Evolutionary conservation across 92 coral and sea anemone genomes (phyloP).

Genomic region (Paragorgia papillata): DNA sequence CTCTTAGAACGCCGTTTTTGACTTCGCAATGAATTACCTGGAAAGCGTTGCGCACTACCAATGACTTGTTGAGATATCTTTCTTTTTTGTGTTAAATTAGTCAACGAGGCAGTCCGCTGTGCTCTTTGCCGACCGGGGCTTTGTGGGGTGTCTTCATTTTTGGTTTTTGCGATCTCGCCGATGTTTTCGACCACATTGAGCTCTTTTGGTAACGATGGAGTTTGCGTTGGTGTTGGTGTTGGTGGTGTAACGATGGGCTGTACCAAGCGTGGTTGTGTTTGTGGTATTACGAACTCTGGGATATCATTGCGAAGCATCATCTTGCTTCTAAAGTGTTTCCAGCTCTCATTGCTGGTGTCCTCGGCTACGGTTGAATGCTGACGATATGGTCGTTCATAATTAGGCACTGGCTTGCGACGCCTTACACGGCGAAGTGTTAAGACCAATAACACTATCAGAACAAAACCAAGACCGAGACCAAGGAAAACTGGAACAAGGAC

Average conservation of each 20-base stretch:
- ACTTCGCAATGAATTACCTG: no score
- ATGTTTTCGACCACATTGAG: background rate
- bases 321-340: slow-evolving; percentile 27
- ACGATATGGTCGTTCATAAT: background rate
- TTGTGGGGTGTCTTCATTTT: no score
- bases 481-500: slow-evolving; percentile 27
- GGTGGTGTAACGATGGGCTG: slow-evolving; percentile 40
- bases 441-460: background rate
- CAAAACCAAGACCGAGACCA: slow-evolving; percentile 4
- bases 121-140: background rate
- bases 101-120: background rate
- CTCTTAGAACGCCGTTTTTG: no score
- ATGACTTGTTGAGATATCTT: background rate
- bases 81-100: no score
- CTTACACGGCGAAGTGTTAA: background rate
- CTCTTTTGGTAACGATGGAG: no score
- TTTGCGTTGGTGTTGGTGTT: no score
- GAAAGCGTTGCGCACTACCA: background rate
- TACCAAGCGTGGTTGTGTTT: slow-evolving; percentile 21
- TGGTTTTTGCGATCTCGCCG: background rate
- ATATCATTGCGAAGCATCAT: slow-evolving; percentile 13
- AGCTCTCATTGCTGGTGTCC: background rate
- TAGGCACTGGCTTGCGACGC: no score
- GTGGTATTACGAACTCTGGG: slow-evolving; percentile 40
- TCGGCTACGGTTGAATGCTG: background rate